A percentile compares a stretch with the other conserved stretches of the same genome.
Conservation (phyloP, 2,113 vertebrate species). For the Trichomycterus rosablanca region DNA sequence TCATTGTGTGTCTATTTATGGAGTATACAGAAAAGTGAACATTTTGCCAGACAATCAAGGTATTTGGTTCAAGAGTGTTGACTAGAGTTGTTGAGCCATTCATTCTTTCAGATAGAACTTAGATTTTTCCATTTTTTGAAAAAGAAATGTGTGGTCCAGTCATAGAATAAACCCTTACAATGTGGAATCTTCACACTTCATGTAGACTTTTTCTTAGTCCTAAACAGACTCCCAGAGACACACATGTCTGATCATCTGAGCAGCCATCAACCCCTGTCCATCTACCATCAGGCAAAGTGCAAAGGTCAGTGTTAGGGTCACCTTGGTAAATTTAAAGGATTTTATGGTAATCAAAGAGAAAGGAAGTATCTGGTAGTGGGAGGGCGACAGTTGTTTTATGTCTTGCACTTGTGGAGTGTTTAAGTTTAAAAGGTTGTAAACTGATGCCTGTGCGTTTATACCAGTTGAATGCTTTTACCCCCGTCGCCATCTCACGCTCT, state of each 20-base stretch:
- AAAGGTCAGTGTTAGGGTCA: conserved; percentile 6
- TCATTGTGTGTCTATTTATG: no score
- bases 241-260: neutral
- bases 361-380: neutral
- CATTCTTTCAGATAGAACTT: no score
- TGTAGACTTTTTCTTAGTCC: no score
- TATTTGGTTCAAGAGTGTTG: no score
- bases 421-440: neutral
- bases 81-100: no score
- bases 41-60: no score
- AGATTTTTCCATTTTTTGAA: no score
- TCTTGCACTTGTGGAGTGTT: neutral
- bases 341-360: neutral
- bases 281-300: neutral
- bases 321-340: neutral
- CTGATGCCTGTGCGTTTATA: neutral
- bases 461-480: neutral
- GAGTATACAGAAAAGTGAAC: no score
- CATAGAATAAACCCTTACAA: no score
- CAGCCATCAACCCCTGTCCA: neutral
- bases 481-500: neutral
- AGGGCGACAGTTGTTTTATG: conserved; percentile 5
- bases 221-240: no score
- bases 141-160: no score
- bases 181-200: no score